phyloP scores from a whole-genome alignment of 2,888 invertebrate genomes.

The Lasioglossum morio region DNA sequence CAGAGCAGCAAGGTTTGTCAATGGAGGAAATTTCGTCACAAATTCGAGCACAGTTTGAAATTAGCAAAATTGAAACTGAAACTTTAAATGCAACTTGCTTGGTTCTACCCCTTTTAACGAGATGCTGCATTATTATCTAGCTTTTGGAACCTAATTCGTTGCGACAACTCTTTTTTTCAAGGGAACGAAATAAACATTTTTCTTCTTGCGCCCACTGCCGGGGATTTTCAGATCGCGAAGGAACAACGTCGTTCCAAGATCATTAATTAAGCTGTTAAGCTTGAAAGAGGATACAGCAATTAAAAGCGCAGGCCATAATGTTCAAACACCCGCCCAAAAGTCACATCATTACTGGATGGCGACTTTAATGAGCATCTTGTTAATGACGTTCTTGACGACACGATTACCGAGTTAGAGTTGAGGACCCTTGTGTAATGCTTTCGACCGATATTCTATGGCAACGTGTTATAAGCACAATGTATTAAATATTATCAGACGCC shows the following conservation, averaged over 20 bases:
- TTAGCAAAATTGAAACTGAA: background rate
- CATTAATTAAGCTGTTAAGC: slow-evolving; percentile 36
- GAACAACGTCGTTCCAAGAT: slow-evolving; percentile 15
- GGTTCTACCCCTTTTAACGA: background rate
- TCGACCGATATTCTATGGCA: background rate
- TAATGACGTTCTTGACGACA: slow-evolving; percentile 39
- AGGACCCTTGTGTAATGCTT: background rate
- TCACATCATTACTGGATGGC: slow-evolving; percentile 32
- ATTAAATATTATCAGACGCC: background rate
- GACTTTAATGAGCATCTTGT: slow-evolving; percentile 38
- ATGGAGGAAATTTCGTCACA: background rate
- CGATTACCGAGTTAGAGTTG: slow-evolving; percentile 16
- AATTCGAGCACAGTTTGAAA: too few relatives aligned
- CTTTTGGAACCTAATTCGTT: background rate
- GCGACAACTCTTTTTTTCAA: background rate
- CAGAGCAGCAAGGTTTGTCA: background rate
- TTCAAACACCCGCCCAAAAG: slow-evolving; percentile 33
- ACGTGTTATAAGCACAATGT: background rate
- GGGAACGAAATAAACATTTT: background rate
- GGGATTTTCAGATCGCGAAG: background rate
- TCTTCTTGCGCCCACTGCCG: background rate
- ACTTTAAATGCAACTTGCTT: background rate
- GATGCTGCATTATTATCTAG: background rate
- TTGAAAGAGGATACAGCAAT: slow-evolving; percentile 11
- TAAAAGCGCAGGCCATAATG: slow-evolving; percentile 33